These are phyloP conservation scores for Pseudococcus jackbeardsleyi DNA, from an alignment of 2,888 invertebrate species.

Conservation along the genomic window DNA sequence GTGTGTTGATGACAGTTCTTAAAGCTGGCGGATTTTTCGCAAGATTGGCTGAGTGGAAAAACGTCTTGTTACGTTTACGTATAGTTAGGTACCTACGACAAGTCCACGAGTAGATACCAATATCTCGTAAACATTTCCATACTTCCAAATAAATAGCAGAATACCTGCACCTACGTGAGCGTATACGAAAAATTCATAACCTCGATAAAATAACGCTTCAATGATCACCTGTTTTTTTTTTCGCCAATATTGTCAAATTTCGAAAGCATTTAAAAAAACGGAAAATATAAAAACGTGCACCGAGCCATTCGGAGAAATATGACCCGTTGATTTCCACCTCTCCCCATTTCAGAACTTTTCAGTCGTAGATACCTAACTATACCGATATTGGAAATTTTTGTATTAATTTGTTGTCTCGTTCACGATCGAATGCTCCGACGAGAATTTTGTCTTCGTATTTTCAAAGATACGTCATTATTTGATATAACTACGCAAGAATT, in stretches of 20 bases:
- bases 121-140: not conserved
- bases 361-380: not conserved
- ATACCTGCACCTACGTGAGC: not conserved
- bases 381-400: slow-evolving; percentile 17
- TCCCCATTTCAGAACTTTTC: not conserved
- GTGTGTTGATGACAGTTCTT: slow-evolving; percentile 26
- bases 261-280: not conserved
- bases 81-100: not conserved
- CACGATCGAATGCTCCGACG: slow-evolving; percentile 20
- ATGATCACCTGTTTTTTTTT: not conserved
- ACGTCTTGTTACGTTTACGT: slow-evolving; percentile 10
- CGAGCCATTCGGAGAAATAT: not conserved
- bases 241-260: not conserved
- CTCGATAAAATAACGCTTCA: not conserved
- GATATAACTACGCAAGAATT: slow-evolving; percentile 33
- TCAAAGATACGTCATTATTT: slow-evolving; percentile 40
- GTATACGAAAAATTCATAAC: not conserved
- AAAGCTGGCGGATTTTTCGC: not conserved
- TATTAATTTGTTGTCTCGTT: slow-evolving; percentile 49
- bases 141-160: not conserved
- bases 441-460: not conserved
- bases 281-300: not conserved
- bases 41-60: not conserved
- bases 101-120: not conserved
- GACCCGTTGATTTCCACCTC: not conserved